phyloP scores from a whole-genome alignment of 2,888 invertebrate species.

The Halictus ligatus region DNA sequence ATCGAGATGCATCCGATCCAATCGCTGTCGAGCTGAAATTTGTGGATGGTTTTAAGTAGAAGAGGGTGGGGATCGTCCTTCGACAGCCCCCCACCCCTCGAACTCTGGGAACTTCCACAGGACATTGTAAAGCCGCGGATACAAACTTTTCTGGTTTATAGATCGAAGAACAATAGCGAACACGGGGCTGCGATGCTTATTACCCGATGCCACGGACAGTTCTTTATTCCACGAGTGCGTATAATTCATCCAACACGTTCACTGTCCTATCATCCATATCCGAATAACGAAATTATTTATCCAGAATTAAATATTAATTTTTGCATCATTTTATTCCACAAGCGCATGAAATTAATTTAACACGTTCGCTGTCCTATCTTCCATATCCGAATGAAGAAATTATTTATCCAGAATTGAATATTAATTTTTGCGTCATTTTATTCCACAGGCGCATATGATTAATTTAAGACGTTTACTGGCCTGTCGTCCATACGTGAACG shows the following conservation, averaged over 20 bases:
- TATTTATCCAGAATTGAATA: no score
- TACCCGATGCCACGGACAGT: neutral
- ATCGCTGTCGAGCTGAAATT: neutral
- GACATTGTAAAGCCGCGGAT: neutral
- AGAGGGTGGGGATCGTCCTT: neutral
- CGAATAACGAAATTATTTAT: neutral
- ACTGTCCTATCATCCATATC: neutral
- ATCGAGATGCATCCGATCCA: constrained; percentile 8
- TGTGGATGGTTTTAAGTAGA: neutral
- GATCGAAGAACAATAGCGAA: neutral
- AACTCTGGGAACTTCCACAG: neutral
- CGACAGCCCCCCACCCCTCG: no score
- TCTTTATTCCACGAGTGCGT: neutral
- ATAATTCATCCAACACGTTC: neutral
- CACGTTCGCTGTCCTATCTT: neutral
- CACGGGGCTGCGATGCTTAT: neutral
- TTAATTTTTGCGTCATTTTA: no score
- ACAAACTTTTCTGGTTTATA: neutral
- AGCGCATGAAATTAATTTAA: neutral
- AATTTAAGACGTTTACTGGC: no score
- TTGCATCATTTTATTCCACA: neutral
- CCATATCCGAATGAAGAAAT: no score
- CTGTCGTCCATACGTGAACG: no score
- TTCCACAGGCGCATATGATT: no score
- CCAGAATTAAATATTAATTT: neutral